Conservation (phyloP, 92 coral and sea anemone genomes). For the Zoanthus gigantus region DNA sequence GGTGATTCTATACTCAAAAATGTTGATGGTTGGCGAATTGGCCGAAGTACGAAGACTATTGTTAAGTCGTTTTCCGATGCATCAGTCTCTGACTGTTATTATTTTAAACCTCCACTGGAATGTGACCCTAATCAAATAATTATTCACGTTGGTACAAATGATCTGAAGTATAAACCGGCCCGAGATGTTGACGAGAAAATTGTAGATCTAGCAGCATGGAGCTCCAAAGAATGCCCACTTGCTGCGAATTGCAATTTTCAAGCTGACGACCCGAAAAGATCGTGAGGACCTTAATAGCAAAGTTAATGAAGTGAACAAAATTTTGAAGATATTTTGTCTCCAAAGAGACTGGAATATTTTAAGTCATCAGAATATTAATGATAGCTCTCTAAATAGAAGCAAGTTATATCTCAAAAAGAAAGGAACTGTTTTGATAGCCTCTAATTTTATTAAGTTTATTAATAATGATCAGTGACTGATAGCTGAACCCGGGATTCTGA, state of each 20-base stretch:
- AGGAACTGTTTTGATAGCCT: slow-evolving; percentile 5
- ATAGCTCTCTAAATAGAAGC: background rate
- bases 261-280: slow-evolving; percentile 7
- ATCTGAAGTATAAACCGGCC: slow-evolving; percentile 2
- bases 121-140: background rate
- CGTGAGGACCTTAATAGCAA: background rate
- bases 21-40: no score
- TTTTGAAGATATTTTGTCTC: slow-evolving; percentile 1
- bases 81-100: background rate
- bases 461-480: slow-evolving; percentile 5
- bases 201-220: slow-evolving; percentile 12
- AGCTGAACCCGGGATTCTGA: slow-evolving; percentile 13
- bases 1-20: no score
- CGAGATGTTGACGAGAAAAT: background rate
- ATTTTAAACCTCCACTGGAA: background rate
- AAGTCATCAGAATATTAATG: background rate
- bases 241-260: background rate
- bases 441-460: slow-evolving; percentile 14
- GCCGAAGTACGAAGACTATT: no score
- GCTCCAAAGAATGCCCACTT: background rate
- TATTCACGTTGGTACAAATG: background rate
- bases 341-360: slow-evolving; percentile 13
- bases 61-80: background rate
- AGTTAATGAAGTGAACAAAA: slow-evolving; percentile 4
- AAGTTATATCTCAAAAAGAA: slow-evolving; percentile 7